These are phyloP conservation scores for Laticauda laticaudata DNA, from an alignment of 2,113 vertebrate genomes.

Conservation along the genomic window DNA sequence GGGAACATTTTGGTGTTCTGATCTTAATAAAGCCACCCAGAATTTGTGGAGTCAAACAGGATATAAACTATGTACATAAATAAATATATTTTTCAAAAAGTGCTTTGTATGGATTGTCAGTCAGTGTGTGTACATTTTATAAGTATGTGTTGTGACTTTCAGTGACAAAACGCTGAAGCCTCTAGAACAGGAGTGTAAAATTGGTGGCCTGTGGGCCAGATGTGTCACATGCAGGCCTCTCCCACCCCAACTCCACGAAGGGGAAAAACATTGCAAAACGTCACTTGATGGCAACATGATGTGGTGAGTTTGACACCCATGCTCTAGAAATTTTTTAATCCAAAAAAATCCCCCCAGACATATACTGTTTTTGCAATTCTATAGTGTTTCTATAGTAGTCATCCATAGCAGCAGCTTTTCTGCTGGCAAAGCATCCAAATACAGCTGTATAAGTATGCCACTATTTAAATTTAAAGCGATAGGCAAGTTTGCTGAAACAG, in stretches of 20 bases:
- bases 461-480: slow-evolving; percentile 40
- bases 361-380: slow-evolving; percentile 22
- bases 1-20: neutral
- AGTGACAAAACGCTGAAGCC: neutral
- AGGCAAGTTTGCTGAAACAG: slow-evolving; percentile 29
- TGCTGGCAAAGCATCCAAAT: slow-evolving; percentile 47
- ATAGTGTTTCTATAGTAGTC: slow-evolving; percentile 35
- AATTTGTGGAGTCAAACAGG: neutral
- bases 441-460: slow-evolving; percentile 39
- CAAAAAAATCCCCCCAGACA: neutral
- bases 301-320: no score
- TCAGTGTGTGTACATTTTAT: neutral
- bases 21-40: neutral
- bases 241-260: no score
- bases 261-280: no score
- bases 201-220: no score
- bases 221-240: no score
- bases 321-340: neutral
- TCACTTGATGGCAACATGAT: no score
- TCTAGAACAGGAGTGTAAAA: neutral
- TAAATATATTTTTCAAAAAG: neutral
- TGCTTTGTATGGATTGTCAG: neutral
- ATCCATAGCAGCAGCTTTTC: slow-evolving; percentile 35
- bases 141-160: neutral
- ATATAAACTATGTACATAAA: neutral